Percentiles rank a stretch among this genome's conserved stretches.
phyloP scores from a whole-genome alignment of 2,888 invertebrate species.

The Branchellion lobata region DNA sequence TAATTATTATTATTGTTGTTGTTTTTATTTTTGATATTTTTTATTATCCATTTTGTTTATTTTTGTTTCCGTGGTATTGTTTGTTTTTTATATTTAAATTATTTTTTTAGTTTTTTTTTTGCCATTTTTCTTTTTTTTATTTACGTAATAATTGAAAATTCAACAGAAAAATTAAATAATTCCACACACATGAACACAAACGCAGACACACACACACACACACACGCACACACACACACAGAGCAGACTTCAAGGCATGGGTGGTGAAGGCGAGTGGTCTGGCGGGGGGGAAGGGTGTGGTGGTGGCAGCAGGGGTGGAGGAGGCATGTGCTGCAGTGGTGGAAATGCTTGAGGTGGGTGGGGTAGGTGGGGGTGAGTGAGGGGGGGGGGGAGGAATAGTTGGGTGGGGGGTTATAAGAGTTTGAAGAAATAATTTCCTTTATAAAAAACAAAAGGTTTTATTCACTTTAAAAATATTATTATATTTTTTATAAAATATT shows the following conservation, averaged over 20 bases:
- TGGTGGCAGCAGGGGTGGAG: slow-evolving; percentile 75
- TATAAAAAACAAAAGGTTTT: neutral
- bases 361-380: neutral
- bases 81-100: neutral
- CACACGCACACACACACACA: slow-evolving; percentile 58
- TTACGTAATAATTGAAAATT: neutral
- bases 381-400: neutral
- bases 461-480: neutral
- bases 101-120: neutral
- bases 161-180: neutral
- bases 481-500: no score
- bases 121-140: neutral
- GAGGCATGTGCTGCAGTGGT: slow-evolving; percentile 84
- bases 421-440: neutral
- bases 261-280: slow-evolving; percentile 94
- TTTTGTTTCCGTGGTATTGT: slow-evolving; percentile 57
- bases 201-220: neutral
- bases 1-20: no score
- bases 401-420: neutral
- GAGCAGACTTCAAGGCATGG: slow-evolving; percentile 71
- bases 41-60: no score
- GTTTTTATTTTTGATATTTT: no score
- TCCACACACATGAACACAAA: no score
- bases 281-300: slow-evolving; percentile 95
- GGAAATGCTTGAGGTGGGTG: slow-evolving; percentile 69